phyloP scores from a whole-genome alignment of 2,888 invertebrate genomes.

The Prosopocoilus inquinatus region DNA sequence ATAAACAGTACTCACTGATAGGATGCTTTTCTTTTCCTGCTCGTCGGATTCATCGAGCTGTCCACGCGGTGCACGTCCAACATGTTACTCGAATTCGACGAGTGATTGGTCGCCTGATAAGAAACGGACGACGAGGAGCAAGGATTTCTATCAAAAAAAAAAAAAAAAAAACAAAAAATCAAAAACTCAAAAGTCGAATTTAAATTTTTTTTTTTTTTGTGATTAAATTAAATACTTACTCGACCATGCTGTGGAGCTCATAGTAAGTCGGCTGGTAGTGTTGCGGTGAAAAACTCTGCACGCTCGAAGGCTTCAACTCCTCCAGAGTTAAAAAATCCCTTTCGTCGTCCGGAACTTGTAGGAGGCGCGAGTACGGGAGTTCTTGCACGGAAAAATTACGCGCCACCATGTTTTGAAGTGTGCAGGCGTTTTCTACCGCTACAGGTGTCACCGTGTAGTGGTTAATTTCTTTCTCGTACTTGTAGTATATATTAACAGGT shows the following conservation, averaged over 20 bases:
- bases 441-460: constrained; percentile 24
- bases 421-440: constrained; percentile 9
- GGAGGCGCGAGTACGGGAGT: constrained; percentile 47
- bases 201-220: constrained; percentile 2
- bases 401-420: constrained; percentile 41
- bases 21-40: constrained; percentile 54
- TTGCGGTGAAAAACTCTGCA: constrained; percentile 36
- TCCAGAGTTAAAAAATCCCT: constrained; percentile 48
- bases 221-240: constrained; percentile 45
- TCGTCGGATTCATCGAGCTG: constrained; percentile 34
- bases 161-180: neutral
- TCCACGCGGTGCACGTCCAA: constrained; percentile 43
- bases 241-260: constrained; percentile 44
- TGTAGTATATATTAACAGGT: constrained; percentile 27
- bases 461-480: constrained; percentile 26
- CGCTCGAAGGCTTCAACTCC: constrained; percentile 46
- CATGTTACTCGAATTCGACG: constrained; percentile 33
- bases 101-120: constrained; percentile 32
- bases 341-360: constrained; percentile 48
- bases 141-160: constrained; percentile 39
- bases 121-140: constrained; percentile 38
- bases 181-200: neutral
- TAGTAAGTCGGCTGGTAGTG: constrained; percentile 45
- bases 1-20: constrained; percentile 51
- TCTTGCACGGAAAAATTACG: constrained; percentile 49